A percentile compares a stretch with the other conserved stretches of the same genome.
Conservation (phyloP, 2,113 vertebrate species). For the Zosterops hypoxanthus region DNA sequence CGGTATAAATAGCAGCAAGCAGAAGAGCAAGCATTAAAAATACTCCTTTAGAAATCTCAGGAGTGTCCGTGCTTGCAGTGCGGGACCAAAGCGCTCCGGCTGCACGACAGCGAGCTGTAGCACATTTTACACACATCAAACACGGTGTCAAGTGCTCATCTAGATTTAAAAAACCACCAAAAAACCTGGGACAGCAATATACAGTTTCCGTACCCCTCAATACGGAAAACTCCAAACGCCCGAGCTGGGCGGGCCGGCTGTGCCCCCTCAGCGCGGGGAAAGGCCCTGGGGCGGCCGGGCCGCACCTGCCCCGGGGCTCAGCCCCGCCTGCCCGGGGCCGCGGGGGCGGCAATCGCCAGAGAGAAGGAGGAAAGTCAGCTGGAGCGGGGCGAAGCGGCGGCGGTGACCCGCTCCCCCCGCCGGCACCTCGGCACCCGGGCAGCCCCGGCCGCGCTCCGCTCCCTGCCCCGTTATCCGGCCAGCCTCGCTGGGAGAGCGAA, state of each 20-base stretch:
- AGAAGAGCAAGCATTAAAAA: not conserved
- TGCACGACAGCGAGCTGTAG: rapidly evolving
- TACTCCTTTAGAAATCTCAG: not conserved
- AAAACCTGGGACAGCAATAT: rapidly evolving
- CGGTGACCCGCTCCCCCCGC: not conserved
- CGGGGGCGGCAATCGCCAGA: not conserved
- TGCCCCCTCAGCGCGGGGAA: rapidly evolving
- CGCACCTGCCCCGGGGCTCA: not conserved
- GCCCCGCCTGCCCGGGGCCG: not conserved
- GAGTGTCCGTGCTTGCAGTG: not conserved
- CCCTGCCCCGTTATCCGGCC: not conserved
- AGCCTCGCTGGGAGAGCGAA: not conserved
- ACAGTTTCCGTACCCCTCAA: rapidly evolving
- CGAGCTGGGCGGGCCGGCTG: rapidly evolving
- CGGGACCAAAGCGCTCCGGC: not conserved
- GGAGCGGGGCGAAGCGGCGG: not conserved
- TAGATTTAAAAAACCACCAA: not conserved
- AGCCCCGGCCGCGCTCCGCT: not conserved
- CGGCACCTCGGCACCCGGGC: not conserved
- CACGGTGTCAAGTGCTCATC: not conserved
- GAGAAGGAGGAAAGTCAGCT: rapidly evolving
- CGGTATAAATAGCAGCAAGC: slow-evolving; percentile 31
- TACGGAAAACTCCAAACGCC: not conserved
- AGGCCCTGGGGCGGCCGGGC: not conserved
- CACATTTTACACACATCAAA: not conserved